Evolutionary conservation across 2,888 invertebrate species (phyloP), one percentile per base, ranked within the genome.

Genomic region (Drosophila infuscata): DNA sequence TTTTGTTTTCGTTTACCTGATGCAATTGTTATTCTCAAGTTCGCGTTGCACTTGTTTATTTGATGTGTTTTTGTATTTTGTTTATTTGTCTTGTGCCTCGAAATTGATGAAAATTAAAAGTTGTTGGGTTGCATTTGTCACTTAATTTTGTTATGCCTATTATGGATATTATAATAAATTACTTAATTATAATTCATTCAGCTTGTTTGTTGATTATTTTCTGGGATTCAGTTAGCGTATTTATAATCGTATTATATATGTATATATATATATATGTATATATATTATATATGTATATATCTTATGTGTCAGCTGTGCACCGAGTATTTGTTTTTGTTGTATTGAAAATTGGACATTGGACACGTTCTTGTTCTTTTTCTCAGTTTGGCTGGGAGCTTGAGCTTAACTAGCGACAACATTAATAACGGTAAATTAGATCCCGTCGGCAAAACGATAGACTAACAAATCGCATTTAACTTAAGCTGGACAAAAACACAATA

Each of bases 351-450:
- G 46, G 17, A 57, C 29, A 25, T 38, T 41, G 33, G 11, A 20
- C 46, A 38, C 62, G 48, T 61, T 75, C 61, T 77, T 73, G 82
- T 70, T 83, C 72, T 75, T 60, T 54, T 64, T 67, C 56, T 60
- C 6, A 41, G 54, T 25, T 66, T 63, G 53, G 59, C 36, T 46
- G 60, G 29, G 17, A 68, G 67, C 62, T 78, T 77, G 25, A 66
- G 20, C 51, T 71, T 67, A 48, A 59, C 53, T 65, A 54, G 83
- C 68, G 88, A 74, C 72, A 73, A 86, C 84, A 84, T 84, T 83
- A 84, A 88, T 74, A 86, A 86, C 87, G 67, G 72, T 67, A 68
- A 68, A 61, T 41, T 68, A 54, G 46, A 35, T 32, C 25, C 80
- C 59, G 64, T 57, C 73, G 67, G 48, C 60, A 60, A 15, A 56